Percentiles rank a stretch among this genome's conserved stretches.
These are phyloP conservation scores for Alauda arvensis DNA, from an alignment of 2,797 vertebrate species.

Conservation along the genomic window DNA sequence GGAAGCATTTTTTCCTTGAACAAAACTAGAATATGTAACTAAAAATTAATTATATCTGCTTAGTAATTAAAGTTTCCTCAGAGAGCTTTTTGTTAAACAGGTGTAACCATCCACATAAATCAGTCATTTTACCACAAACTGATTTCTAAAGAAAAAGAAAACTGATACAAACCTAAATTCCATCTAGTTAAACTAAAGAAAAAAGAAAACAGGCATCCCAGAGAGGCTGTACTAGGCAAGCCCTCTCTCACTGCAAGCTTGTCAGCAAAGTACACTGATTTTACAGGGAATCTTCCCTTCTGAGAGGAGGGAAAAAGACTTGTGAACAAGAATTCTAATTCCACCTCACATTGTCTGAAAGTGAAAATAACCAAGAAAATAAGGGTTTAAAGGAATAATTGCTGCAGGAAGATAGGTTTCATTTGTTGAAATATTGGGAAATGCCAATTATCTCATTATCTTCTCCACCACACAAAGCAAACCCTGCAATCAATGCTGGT, in stretches of 20 bases:
- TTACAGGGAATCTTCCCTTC: background rate
- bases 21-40: background rate
- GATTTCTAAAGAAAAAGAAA: background rate
- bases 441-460: background rate
- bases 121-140: background rate
- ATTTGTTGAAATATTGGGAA: constrained; percentile 3
- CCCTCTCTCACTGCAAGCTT: background rate
- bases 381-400: background rate
- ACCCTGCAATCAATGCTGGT: background rate
- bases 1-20: background rate
- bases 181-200: background rate
- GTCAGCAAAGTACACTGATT: background rate
- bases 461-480: background rate
- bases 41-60: background rate
- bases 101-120: background rate
- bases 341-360: background rate
- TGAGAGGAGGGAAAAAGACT: background rate
- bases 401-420: background rate
- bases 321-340: background rate
- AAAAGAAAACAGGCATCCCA: background rate
- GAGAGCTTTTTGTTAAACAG: background rate
- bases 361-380: background rate
- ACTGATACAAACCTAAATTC: background rate
- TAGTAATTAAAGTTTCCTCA: background rate
- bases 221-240: background rate